Percentiles rank a stretch among this genome's conserved stretches.
phyloP scores from a whole-genome alignment of 2,888 invertebrate species.

The Synanthedon myopaeformis region DNA sequence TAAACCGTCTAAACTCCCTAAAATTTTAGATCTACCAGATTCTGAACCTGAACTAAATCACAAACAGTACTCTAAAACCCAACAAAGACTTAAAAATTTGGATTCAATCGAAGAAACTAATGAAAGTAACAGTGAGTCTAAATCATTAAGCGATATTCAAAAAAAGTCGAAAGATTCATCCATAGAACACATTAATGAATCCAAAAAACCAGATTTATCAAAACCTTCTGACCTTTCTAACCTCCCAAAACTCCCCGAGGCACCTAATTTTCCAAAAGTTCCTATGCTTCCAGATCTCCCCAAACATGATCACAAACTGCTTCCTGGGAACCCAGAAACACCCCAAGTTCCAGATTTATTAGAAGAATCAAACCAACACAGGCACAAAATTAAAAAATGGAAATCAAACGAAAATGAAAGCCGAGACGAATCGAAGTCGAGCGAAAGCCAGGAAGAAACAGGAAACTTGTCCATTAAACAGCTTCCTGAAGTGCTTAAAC shows the following conservation, averaged over 20 bases:
- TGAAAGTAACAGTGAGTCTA: no score
- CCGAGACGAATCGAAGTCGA: neutral
- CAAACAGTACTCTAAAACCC: no score
- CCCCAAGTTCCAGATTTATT: neutral
- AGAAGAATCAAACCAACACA: neutral
- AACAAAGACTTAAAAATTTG: no score
- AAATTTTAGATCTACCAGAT: no score
- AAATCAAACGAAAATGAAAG: neutral
- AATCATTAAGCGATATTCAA: no score
- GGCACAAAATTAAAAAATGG: neutral
- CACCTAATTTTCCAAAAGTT: slow-evolving; percentile 4
- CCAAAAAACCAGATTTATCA: neutral
- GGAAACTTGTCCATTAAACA: no score
- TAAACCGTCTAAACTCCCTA: no score
- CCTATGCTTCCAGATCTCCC: neutral
- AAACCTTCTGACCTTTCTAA: slow-evolving; percentile 1
- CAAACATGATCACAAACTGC: neutral
- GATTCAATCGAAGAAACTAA: no score
- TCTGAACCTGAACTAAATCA: no score
- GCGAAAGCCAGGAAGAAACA: neutral
- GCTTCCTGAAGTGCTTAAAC: neutral
- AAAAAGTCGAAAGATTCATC: no score
- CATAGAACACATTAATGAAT: neutral
- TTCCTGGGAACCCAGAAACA: neutral
- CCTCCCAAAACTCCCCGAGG: slow-evolving; percentile 7